These are phyloP conservation scores for Lithobates pipiens DNA, from an alignment of 2,797 vertebrate species.

Conservation along the genomic window DNA sequence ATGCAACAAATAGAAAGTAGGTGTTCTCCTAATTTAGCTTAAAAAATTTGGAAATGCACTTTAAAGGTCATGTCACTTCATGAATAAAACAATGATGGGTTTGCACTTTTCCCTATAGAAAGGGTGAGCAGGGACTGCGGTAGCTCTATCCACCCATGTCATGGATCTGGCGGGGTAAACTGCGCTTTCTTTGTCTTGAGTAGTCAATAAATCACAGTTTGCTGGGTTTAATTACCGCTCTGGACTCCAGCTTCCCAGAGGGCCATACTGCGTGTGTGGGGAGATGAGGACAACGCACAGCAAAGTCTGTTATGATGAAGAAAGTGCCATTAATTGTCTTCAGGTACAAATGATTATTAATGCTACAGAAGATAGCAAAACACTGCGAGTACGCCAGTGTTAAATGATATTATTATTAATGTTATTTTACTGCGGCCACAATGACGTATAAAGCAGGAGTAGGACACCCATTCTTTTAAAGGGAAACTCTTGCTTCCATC, in stretches of 20 bases:
- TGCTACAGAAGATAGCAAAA: constrained; percentile 12
- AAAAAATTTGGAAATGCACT: too few species aligned
- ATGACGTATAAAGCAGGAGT: neutral
- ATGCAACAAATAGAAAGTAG: too few species aligned
- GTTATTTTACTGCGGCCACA: neutral
- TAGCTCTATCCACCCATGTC: neutral
- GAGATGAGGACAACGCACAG: neutral
- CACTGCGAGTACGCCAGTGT: neutral
- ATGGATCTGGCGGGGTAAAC: neutral
- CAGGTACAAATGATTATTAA: constrained; percentile 16
- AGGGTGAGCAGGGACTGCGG: neutral
- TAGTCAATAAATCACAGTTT: constrained; percentile 44
- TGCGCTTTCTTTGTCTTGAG: constrained; percentile 8
- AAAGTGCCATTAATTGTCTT: constrained; percentile 39
- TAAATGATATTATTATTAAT: constrained; percentile 32
- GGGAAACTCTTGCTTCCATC: too few species aligned
- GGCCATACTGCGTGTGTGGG: neutral
- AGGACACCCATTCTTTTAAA: neutral
- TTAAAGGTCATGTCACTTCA: neutral
- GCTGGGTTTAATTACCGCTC: constrained; percentile 41
- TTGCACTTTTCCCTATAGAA: neutral
- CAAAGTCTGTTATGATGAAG: constrained; percentile 3
- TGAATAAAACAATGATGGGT: neutral
- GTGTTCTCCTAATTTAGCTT: too few species aligned
- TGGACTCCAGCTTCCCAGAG: constrained; percentile 31